Evolutionary conservation across 2,888 invertebrate species (phyloP), one percentile per base, ranked within the genome.

Genomic region (Agrotis segetum): DNA sequence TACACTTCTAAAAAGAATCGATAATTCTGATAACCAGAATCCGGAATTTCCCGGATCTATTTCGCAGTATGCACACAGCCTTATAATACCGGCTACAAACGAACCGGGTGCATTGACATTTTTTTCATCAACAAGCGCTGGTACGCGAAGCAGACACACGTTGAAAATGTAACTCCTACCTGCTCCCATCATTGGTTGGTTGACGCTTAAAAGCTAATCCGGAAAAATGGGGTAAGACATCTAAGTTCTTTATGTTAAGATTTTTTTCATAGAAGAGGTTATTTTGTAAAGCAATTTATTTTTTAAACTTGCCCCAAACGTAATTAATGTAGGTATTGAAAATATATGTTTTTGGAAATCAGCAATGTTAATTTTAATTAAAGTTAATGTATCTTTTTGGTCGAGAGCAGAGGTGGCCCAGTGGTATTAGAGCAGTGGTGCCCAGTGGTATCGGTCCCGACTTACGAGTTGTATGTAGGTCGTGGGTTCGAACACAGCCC

Each of bases 71-170:
- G 70, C 47, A 83, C 60, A 47, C 49, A n/a, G 7, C 77, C 62
- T 81, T 84, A 79, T 74, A 76, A 79, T 61, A 19, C 62, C 19
- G 49, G 58, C 40, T 49, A 52, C 40, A 55, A 49, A 44, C 55
- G 17, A 58, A 46, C 56, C 11, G 61, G 55, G 77, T 81, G 59
- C 87, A 78, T 78, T 85, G 82, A 78, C 86, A 60, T 50, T n/a
- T 56, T 24, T 65, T 53, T 40, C 3, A 56, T 55, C 19, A 64
- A 74, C 65, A 60, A 21, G 46, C 21, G 62, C 46, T 34, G 53
- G 67, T 63, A 72, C 67, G 65, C 24, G 79, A 19, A 29, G 55
- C 49, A 55, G 53, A 34, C 61, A 75, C 75, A 72, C 74, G 85
- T 76, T n/a, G 60, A 71, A 66, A 59, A 79, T 82, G 83, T 77